phyloP scores from a whole-genome alignment of 1,140 invertebrate species.

The Drosophila pseudoobscura region DNA sequence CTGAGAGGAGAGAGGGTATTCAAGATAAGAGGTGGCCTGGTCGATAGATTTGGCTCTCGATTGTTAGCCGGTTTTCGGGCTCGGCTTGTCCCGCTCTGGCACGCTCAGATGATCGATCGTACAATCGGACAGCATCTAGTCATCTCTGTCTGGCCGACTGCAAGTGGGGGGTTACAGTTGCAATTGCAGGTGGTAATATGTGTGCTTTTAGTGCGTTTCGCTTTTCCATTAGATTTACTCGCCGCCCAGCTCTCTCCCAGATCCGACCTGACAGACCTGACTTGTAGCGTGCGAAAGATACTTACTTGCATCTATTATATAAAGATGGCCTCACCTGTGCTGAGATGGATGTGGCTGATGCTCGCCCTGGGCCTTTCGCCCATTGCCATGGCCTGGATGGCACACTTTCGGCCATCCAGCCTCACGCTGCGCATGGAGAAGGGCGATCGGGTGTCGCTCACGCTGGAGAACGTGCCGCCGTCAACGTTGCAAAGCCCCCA shows the following conservation, averaged over 20 bases:
- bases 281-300: slow-evolving; percentile 16
- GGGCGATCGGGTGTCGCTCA: slow-evolving; percentile 28
- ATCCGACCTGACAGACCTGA: neutral
- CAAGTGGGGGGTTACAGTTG: slow-evolving; percentile 8
- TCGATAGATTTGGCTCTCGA: slow-evolving; percentile 16
- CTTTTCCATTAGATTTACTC: slow-evolving; percentile 8
- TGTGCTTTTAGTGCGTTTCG: neutral
- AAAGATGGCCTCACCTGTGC: slow-evolving; percentile 10
- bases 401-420: slow-evolving; percentile 44
- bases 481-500: slow-evolving; percentile 19
- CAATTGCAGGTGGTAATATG: slow-evolving; percentile 31
- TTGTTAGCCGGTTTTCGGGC: slow-evolving; percentile 10
- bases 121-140: neutral
- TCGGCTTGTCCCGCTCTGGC: slow-evolving; percentile 21
- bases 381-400: slow-evolving; percentile 34
- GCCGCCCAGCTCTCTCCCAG: no score
- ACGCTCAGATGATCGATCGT: neutral
- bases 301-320: slow-evolving; percentile 1
- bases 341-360: slow-evolving; percentile 6
- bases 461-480: slow-evolving; percentile 17
- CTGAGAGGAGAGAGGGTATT: slow-evolving; percentile 22
- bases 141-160: neutral
- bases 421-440: slow-evolving; percentile 44
- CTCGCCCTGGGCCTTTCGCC: slow-evolving; percentile 16
- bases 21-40: slow-evolving; percentile 12